A percentile compares a stretch with the other conserved stretches of the same genome.
These are phyloP conservation scores for Vulpes ferrilata DNA, from an alignment of 2,113 vertebrate genomes.

Conservation along the genomic window DNA sequence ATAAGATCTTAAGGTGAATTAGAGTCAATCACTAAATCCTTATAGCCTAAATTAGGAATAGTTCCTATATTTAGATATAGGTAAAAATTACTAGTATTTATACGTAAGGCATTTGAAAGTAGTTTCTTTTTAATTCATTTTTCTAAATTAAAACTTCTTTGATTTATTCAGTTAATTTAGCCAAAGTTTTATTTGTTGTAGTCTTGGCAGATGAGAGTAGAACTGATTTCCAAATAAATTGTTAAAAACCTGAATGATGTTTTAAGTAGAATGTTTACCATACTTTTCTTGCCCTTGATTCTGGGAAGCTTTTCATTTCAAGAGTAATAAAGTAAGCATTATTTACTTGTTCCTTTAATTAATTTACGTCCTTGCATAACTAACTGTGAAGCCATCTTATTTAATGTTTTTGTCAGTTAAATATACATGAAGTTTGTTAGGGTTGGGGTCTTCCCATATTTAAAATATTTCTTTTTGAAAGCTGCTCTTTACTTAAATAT, in stretches of 20 bases:
- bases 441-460: background rate
- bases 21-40: background rate
- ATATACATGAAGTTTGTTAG: background rate
- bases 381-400: background rate
- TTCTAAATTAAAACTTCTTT: background rate
- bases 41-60: background rate
- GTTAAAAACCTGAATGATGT: background rate
- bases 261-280: background rate
- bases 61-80: background rate
- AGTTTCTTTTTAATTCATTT: conserved; percentile 4
- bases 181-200: background rate
- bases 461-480: conserved; percentile 34
- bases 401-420: background rate
- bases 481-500: conserved; percentile 21
- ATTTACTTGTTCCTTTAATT: background rate
- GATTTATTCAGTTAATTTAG: background rate
- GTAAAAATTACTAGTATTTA: background rate
- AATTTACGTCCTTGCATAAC: background rate
- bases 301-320: background rate
- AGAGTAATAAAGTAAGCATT: background rate
- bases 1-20: background rate
- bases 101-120: background rate
- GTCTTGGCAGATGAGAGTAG: background rate
- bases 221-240: background rate
- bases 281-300: background rate